These are phyloP conservation scores for Chionis minor DNA, from an alignment of 2,113 vertebrate genomes.

Conservation along the genomic window DNA sequence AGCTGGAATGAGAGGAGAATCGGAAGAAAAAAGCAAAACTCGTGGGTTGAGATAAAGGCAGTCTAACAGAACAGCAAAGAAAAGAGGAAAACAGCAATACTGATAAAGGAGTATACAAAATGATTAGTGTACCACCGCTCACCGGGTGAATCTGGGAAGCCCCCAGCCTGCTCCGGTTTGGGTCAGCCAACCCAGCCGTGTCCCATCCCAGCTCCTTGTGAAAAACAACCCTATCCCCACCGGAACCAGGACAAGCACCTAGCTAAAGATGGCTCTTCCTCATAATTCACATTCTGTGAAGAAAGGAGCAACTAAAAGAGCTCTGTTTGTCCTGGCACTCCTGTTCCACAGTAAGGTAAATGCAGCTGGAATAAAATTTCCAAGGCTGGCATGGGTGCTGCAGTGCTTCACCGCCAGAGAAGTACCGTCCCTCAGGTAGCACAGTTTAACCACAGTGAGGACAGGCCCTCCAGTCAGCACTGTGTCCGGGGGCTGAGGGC, in stretches of 20 bases:
- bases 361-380: background rate
- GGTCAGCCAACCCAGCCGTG: background rate
- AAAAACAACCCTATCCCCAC: background rate
- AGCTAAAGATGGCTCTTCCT: slow-evolving; percentile 23
- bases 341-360: background rate
- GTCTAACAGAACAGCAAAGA: background rate
- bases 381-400: background rate
- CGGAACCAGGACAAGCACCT: background rate
- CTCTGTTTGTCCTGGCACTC: slow-evolving; percentile 8
- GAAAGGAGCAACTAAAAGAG: background rate
- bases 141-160: background rate
- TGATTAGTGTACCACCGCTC: background rate
- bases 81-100: background rate
- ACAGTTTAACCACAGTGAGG: background rate
- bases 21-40: background rate
- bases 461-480: background rate
- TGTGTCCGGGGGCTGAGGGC: background rate
- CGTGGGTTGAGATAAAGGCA: background rate
- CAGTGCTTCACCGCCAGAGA: background rate
- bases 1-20: background rate
- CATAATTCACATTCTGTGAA: slow-evolving; percentile 16
- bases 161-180: background rate
- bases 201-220: background rate
- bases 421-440: background rate
- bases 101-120: background rate